phyloP scores from a whole-genome alignment of 2,888 invertebrate genomes.

The Lumbricus terrestris region DNA sequence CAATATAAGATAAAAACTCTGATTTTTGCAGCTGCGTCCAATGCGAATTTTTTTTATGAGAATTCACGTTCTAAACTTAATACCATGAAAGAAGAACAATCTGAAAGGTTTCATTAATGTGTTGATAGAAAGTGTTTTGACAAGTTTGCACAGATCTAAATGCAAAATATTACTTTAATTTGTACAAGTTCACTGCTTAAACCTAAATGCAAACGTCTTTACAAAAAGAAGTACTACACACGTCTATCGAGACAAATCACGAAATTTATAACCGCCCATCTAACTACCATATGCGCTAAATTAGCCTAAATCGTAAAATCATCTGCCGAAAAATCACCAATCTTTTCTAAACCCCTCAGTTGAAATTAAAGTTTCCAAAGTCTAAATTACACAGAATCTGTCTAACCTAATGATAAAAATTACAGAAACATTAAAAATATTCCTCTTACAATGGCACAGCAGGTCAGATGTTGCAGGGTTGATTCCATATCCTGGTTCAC shows the following conservation, averaged over 20 bases:
- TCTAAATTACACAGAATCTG: not conserved
- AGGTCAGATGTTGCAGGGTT: constrained; percentile 21
- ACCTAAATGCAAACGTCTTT: not conserved
- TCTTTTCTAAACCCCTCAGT: not conserved
- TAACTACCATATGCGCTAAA: too few species aligned
- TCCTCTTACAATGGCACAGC: constrained; percentile 21
- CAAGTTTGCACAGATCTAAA: not conserved
- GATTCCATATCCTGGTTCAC: constrained; percentile 29
- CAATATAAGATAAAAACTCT: not conserved
- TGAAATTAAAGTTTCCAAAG: not conserved
- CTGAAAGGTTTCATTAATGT: too few species aligned
- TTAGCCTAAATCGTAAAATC: not conserved
- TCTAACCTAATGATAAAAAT: not conserved
- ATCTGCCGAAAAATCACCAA: not conserved
- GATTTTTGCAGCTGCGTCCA: not conserved
- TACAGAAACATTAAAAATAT: not conserved
- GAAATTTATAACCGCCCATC: not conserved
- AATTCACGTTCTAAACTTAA: not conserved
- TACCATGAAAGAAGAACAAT: not conserved
- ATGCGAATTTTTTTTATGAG: not conserved
- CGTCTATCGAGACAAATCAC: not conserved
- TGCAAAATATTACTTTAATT: not conserved
- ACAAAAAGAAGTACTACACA: not conserved
- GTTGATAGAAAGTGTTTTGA: too few species aligned
- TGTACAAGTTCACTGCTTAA: not conserved